A percentile compares a stretch with the other conserved stretches of the same genome.
phyloP scores from a whole-genome alignment of 2,888 invertebrate species.

The Allolobophora icterica region DNA sequence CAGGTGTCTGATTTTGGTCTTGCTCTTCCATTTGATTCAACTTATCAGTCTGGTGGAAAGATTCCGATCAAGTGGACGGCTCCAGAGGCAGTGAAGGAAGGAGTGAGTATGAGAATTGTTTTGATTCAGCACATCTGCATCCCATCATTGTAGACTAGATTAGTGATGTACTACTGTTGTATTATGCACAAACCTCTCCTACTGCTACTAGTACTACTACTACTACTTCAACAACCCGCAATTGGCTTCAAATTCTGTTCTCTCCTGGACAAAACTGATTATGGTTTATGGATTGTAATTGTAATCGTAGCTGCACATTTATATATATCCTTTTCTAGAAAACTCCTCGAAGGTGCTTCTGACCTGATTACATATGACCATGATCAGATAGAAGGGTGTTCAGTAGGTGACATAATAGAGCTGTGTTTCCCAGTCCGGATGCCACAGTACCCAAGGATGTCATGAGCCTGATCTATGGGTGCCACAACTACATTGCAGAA shows the following conservation, averaged over 20 bases:
- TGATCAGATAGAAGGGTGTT: too few species aligned
- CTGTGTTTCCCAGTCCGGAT: too few species aligned
- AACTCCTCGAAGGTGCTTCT: not conserved
- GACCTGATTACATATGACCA: too few species aligned
- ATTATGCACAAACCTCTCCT: not conserved
- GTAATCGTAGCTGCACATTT: not conserved
- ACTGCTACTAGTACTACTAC: not conserved
- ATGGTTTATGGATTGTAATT: not conserved
- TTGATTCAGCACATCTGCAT: not conserved
- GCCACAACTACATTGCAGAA: too few species aligned
- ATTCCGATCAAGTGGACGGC: conserved; percentile 99
- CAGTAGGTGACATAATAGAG: too few species aligned
- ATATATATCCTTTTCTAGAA: not conserved
- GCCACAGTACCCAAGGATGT: too few species aligned
- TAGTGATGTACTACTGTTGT: not conserved
- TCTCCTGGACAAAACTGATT: not conserved
- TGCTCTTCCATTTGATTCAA: conserved; percentile 72
- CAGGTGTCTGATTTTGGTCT: conserved; percentile 68
- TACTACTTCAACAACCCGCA: not conserved
- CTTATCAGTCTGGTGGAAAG: conserved; percentile 68
- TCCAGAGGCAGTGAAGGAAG: conserved; percentile 87
- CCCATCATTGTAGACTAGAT: not conserved
- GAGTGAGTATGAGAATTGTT: conserved; percentile 54
- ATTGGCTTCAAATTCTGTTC: not conserved
- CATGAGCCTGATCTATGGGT: too few species aligned